Evolutionary conservation across 2,113 vertebrate species (phyloP), one percentile per base, ranked within the genome.

Genomic region (Holacanthus passer): DNA sequence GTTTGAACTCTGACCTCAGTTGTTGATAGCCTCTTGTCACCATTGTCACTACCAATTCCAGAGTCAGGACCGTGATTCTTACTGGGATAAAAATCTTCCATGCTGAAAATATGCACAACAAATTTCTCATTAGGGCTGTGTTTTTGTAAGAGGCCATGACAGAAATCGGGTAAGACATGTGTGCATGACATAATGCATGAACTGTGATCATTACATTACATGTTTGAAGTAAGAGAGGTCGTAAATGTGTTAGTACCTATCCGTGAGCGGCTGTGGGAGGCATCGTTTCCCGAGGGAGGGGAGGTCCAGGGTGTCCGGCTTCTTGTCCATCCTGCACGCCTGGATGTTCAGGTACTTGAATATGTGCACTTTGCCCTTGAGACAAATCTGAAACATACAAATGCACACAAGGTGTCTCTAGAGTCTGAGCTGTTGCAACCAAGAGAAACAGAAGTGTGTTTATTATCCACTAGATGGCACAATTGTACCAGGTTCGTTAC

Each of bases 261-360:
- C 98, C 88, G 98, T 99, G 11, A 99, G 96, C 17, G 96, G 97
- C 88, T 98, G 98, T 17, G 96, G 97, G 45, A 98, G 96, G 69
- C 97, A 95, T 67, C 98, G 95, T 93, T 98, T 99, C 76, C 96
- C 95, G 65, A 99, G 88, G 0, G 97, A 96, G 0, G 97, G 97
- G 58, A 99, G 96, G 93, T 99, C 98, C 83, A 99, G 90, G n/a
- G 97, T 97, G 93, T 99, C 97, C 3, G 98, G 97, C 87, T 99
- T 99, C 90, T 99, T 99, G 87, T 99, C 97, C 93, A 95, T 96
- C 91, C 97, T 95, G 88, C 98, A 98, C 64, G 97, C 96, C 89
- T 98, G 97, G 65, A 98, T 97, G 91, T 97, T 98, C 91, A 99
- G 95, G 93, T 97, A 99, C 93, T 99, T 99, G 93, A 99, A 99